Base-by-base conservation (phyloP, 2,113 vertebrate genomes). In the Cygnus buccinator region DNA sequence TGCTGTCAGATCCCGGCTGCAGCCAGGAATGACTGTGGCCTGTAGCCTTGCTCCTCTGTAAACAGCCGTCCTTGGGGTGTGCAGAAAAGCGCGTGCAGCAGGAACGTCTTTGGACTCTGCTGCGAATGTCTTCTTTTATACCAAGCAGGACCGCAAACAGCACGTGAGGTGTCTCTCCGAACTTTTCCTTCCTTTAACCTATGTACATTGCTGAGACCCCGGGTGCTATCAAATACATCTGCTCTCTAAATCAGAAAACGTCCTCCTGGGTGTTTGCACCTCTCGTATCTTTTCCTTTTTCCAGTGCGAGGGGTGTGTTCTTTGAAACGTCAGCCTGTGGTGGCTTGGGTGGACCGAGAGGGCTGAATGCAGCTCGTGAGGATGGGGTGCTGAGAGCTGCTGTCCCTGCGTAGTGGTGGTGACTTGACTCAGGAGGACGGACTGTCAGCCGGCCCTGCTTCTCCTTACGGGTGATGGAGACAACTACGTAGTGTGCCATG, bases 371-470 rank as follows among this genome's bases (percentile, higher is more conserved):
- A 18, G 33, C 43, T 66, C 0, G 4, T 83, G 90, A 23, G 66
- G 52, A 21, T 10, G 4, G 26, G 12, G 52, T 44, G 16, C 46
- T 26, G 79, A 71, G 46, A 62, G n/a, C 37, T 2, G 0, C 73
- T 74, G 66, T 19, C 8, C 13, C 37, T 29, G 6, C 11, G 1
- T 55, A 44, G 18, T 12, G 55, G 46, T 21, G 48, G n/a, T 41
- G 59, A 7, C 54, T 44, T 43, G 87, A 61, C 41, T 50, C 17
- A 26, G 79, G 58, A 59, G 39, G 25, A 44, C 31, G 0, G 26
- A 15, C 0, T 50, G 75, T 44, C 57, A 26, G 29, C 2, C 4
- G 57, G 35, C 15, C 0, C 0, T 29, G 58, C 37, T 44, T 25
- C 33, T 63, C 79, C 37, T 35, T 55, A 10, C 8, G 13, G 20